phyloP scores from a whole-genome alignment of 1,140 invertebrate species.

The Onthophagus taurus region DNA sequence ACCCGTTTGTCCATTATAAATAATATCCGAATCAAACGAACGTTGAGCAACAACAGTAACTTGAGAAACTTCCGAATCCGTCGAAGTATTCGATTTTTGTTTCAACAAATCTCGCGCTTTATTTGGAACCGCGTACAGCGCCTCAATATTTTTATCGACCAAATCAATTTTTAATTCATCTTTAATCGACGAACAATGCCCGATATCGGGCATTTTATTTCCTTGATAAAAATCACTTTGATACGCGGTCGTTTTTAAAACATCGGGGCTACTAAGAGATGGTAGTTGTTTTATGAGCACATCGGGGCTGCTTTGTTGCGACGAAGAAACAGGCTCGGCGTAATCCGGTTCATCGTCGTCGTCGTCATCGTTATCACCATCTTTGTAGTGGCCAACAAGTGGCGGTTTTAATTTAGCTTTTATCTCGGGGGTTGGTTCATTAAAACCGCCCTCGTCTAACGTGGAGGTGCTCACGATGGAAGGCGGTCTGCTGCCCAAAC shows the following conservation, averaged over 20 bases:
- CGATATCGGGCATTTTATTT: too few species aligned
- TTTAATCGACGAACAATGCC: too few species aligned
- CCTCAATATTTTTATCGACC: constrained; percentile 24
- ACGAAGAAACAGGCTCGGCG: too few species aligned
- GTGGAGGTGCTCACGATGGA: constrained; percentile 47
- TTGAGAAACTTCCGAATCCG: constrained; percentile 29
- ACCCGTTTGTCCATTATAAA: constrained; percentile 27
- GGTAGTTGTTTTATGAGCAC: not conserved
- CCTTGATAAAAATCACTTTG: too few species aligned
- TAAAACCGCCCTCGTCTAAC: constrained; percentile 54
- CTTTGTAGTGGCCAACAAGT: too few species aligned
- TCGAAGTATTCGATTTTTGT: constrained; percentile 28
- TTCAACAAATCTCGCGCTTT: constrained; percentile 21
- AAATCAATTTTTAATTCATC: too few species aligned
- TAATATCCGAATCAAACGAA: constrained; percentile 34
- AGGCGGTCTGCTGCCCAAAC: constrained; percentile 46
- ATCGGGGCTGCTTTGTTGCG: not conserved
- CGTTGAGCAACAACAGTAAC: constrained; percentile 25
- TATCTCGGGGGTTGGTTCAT: constrained; percentile 52
- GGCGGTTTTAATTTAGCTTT: constrained; percentile 49
- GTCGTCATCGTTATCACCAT: constrained; percentile 16
- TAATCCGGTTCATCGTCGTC: too few species aligned
- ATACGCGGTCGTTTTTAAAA: constrained; percentile 6
- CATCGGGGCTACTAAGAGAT: constrained; percentile 9
- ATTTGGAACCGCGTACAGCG: constrained; percentile 30